Conservation (phyloP, 2,797 vertebrate genomes). For the Crenuchus spilurus region DNA sequence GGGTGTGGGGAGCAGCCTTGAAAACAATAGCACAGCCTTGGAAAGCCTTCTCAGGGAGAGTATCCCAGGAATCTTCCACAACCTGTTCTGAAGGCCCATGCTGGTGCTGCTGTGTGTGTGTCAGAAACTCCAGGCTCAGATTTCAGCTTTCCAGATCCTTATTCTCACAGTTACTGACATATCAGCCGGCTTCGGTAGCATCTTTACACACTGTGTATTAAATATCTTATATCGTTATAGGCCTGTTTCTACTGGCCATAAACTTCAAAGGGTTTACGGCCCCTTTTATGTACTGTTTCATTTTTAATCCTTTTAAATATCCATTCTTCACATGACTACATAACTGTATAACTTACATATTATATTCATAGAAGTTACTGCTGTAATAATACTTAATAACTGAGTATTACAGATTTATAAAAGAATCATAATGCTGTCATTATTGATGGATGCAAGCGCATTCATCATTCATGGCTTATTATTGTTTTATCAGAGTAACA, state of each 20-base stretch:
- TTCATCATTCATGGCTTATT: too few relatives aligned
- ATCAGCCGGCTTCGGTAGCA: conserved; percentile 26
- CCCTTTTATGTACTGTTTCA: too few relatives aligned
- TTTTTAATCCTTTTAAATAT: too few relatives aligned
- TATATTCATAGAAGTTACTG: too few relatives aligned
- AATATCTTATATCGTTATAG: neutral
- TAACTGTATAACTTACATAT: too few relatives aligned
- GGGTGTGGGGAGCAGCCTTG: conserved; percentile 65
- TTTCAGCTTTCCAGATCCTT: conserved; percentile 69
- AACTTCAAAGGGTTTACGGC: too few relatives aligned
- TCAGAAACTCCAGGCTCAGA: conserved; percentile 63
- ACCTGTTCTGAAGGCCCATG: conserved; percentile 76
- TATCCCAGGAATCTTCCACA: conserved; percentile 81
- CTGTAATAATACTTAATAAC: too few relatives aligned
- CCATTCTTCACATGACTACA: too few relatives aligned
- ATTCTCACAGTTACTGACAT: conserved; percentile 5
- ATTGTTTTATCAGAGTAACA: too few relatives aligned
- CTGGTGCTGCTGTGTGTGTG: conserved; percentile 48
- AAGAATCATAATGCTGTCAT: too few relatives aligned
- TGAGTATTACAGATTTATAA: too few relatives aligned
- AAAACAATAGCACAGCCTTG: conserved; percentile 68
- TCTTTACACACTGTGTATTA: neutral
- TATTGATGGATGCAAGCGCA: too few relatives aligned
- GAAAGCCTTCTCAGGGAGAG: conserved; percentile 77
- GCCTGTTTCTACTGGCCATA: neutral